phyloP scores from a whole-genome alignment of 2,888 invertebrate species.

The Rambutsinella grinnellia region DNA sequence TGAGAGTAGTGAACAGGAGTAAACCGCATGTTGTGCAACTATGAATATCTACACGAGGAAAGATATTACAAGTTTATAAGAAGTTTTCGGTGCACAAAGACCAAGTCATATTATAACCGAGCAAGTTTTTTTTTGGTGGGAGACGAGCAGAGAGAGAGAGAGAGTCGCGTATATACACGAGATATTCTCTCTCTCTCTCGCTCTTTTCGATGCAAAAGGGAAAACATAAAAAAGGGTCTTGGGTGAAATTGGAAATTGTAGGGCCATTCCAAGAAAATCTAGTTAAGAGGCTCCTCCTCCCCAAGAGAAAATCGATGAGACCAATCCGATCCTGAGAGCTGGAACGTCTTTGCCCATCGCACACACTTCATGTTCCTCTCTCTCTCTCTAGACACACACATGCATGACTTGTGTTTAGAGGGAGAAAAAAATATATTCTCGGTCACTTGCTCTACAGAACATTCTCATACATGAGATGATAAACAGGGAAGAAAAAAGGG shows the following conservation, averaged over 20 bases:
- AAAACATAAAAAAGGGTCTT: conserved; percentile 67
- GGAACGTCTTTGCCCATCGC: conserved; percentile 66
- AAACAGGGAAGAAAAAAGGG: background rate
- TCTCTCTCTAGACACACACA: conserved; percentile 25
- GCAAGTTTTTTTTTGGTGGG: background rate
- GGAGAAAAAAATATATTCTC: background rate
- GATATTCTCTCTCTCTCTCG: conserved; percentile 47
- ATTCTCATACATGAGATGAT: conserved; percentile 10
- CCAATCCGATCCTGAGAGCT: conserved; percentile 67
- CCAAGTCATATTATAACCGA: background rate
- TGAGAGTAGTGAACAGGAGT: conserved; percentile 28
- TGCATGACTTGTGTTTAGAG: background rate
- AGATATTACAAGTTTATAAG: too few relatives aligned
- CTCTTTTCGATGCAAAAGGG: conserved; percentile 66
- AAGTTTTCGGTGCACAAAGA: conserved; percentile 12
- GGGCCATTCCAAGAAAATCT: conserved; percentile 67
- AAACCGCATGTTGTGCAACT: conserved; percentile 53
- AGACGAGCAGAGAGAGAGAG: conserved; percentile 14
- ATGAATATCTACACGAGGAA: background rate
- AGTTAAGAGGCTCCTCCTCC: conserved; percentile 67
- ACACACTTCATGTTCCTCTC: too few relatives aligned
- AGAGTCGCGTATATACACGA: too few relatives aligned
- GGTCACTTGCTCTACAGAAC: background rate
- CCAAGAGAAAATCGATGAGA: conserved; percentile 66
- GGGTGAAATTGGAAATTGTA: conserved; percentile 67